Conservation (phyloP, 2,797 vertebrate genomes). For the Paratrypauchen microcephalus region DNA sequence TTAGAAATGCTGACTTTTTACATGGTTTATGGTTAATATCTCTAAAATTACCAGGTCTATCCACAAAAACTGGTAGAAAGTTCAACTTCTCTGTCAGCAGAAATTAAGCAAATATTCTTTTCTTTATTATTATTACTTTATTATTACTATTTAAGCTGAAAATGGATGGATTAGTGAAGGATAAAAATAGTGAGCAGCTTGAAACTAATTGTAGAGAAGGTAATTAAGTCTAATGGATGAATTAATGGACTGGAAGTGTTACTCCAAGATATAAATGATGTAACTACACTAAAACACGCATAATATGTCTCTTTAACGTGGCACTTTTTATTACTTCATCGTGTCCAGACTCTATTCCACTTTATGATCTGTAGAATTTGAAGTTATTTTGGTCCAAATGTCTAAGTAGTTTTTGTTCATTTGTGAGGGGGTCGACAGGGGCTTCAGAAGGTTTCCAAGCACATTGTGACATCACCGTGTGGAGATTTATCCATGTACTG, state of each 20-base stretch:
- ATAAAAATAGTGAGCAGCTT: too few relatives aligned
- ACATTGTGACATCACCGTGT: constrained; percentile 72
- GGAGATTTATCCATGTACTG: constrained; percentile 69
- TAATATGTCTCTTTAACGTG: constrained; percentile 43
- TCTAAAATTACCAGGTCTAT: not conserved
- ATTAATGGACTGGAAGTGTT: too few relatives aligned
- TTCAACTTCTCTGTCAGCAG: not conserved
- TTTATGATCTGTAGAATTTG: constrained; percentile 52
- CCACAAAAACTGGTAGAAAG: not conserved
- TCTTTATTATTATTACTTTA: too few relatives aligned
- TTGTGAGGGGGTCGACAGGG: constrained; percentile 68
- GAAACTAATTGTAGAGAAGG: too few relatives aligned
- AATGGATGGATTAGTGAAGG: too few relatives aligned
- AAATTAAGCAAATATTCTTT: not conserved
- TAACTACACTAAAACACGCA: not conserved
- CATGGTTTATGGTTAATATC: not conserved
- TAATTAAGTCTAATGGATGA: too few relatives aligned
- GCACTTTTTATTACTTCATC: constrained; percentile 68
- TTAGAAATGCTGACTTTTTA: not conserved
- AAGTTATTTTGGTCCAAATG: constrained; percentile 52
- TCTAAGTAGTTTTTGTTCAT: constrained; percentile 64
- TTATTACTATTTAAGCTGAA: too few relatives aligned
- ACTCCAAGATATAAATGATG: not conserved
- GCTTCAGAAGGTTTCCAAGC: constrained; percentile 75
- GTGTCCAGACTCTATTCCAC: too few relatives aligned